These are phyloP conservation scores for Dusona sp. DNA, from an alignment of 2,888 invertebrate genomes.

Conservation along the genomic window DNA sequence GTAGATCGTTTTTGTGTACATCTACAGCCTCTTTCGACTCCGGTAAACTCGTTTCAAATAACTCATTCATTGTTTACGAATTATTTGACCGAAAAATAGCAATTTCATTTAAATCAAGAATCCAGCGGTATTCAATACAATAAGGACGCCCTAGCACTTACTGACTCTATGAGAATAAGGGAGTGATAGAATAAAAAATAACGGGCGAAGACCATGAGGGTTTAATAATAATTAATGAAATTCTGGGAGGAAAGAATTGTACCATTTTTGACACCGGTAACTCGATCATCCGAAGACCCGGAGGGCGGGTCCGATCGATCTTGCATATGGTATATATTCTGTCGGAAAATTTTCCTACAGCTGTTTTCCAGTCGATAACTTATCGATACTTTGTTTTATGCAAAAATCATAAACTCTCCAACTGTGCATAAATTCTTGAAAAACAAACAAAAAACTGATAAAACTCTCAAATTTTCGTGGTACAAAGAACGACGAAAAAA, in stretches of 20 bases:
- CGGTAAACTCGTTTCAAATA: no score
- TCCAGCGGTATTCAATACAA: background rate
- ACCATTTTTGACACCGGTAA: conserved; percentile 33
- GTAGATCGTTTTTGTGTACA: no score
- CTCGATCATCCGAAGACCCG: conserved; percentile 39
- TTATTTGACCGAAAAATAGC: no score
- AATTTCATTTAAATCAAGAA: background rate
- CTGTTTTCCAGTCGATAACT: background rate
- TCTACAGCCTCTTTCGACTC: no score
- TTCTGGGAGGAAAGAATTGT: conserved; percentile 21
- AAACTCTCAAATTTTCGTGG: background rate
- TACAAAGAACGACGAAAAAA: background rate
- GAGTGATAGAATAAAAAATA: background rate
- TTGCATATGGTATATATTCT: conserved; percentile 43
- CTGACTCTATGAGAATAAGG: no score
- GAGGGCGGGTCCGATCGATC: conserved; percentile 68
- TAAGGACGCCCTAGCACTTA: background rate
- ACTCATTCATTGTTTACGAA: no score
- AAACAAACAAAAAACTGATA: background rate
- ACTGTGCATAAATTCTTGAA: background rate
- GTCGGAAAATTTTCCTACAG: background rate
- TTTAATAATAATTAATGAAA: conserved; percentile 8
- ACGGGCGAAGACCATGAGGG: background rate
- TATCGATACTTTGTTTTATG: background rate
- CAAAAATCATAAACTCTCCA: background rate